Evolutionary conservation across 1,140 invertebrate species (phyloP).

Genomic region (Whitmania pigra): DNA sequence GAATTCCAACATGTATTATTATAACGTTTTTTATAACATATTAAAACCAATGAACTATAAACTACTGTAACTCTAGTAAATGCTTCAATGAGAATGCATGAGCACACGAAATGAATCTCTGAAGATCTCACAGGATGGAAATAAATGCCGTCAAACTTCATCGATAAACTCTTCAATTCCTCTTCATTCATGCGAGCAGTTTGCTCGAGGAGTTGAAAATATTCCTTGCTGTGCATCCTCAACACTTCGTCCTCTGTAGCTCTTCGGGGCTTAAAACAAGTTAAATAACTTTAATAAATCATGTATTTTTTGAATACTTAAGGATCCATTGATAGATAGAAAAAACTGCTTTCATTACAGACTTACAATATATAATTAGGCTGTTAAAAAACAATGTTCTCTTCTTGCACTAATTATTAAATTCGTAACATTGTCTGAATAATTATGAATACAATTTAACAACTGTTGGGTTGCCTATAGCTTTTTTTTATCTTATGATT

Average conservation of each 20-base stretch:
- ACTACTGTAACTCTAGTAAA: constrained; percentile 12
- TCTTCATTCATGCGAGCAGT: constrained; percentile 46
- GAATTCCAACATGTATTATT: constrained; percentile 8
- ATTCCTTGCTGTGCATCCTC: constrained; percentile 46
- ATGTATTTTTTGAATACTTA: too few species aligned
- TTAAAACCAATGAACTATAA: background rate
- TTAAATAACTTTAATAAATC: background rate
- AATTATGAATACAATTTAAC: too few species aligned
- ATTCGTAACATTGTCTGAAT: too few species aligned
- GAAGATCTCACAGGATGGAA: constrained; percentile 58
- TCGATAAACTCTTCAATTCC: constrained; percentile 54
- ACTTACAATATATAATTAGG: too few species aligned
- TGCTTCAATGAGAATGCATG: background rate
- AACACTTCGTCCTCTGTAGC: constrained; percentile 61
- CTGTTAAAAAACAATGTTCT: too few species aligned
- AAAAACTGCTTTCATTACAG: too few species aligned
- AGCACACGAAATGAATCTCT: background rate
- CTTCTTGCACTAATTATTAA: too few species aligned
- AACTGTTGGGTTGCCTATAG: too few species aligned
- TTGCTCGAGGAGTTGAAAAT: constrained; percentile 53
- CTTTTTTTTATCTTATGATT: too few species aligned
- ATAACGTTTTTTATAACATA: too few species aligned
- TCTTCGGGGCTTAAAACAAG: constrained; percentile 42
- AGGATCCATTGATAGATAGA: too few species aligned
- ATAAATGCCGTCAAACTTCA: constrained; percentile 71